Evolutionary conservation across 2,888 invertebrate genomes (phyloP), one percentile per base, ranked within the genome.

Genomic region (Timema podura): DNA sequence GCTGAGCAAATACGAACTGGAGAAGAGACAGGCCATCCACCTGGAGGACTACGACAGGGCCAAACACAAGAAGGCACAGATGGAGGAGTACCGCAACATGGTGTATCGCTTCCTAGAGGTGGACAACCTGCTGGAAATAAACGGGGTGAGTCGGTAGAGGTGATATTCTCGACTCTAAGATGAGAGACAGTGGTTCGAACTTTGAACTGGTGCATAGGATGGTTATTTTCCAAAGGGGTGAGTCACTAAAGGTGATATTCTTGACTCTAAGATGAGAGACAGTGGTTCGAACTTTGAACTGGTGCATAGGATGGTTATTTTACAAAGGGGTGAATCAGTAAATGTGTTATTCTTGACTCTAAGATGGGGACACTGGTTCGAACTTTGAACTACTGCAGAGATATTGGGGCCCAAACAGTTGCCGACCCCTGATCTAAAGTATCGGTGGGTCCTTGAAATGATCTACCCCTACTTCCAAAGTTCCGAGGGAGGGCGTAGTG

Each of bases 21-120:
- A 96, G 76, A 97, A 98, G 79, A 86, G 93, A 46, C 94, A 95
- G 70, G 96, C 97, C 0, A 95, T 96, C 3, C 93, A 93, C 57
- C 85, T 91, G 70, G 97, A 97, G 78, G 96, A 97, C 82, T 97
- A 95, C 79, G 95, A 96, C 77, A 88, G 92, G 73, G 97, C 97
- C 0, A 88, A 93, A 73, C 84, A 91, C 69, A 95, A 96, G 82
- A 91, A 97, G 77, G 90, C 91, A 72, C 91, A 96, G 81, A 95
- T 96, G 77, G 92, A 96, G 76, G 91, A 93, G 76, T 95, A 92
- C 70, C 84, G 94, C 64, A 83, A 87, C 15, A 88, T 91, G 67
- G 88, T 93, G 1, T 91, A 93, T 76, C 87, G 89, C 67, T 89
- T 89, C 70, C 83, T 95, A 0, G 86, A 88, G 75, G 85, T 96